Conservation (phyloP, 2,888 invertebrate species). For the Eristalis intricaria region DNA sequence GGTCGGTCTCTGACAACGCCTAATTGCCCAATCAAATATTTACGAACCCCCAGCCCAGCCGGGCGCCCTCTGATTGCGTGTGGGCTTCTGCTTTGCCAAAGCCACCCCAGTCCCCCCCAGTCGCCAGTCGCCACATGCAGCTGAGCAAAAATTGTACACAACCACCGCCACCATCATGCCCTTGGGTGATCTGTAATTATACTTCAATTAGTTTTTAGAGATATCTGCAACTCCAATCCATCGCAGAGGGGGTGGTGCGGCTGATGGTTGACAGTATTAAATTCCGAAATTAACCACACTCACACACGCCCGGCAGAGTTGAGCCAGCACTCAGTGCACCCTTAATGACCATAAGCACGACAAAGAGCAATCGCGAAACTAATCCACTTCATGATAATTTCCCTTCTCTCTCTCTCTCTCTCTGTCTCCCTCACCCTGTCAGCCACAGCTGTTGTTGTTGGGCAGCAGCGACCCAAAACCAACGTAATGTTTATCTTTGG, state of each 20-base stretch:
- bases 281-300: conserved; percentile 49
- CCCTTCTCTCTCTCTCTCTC: conserved; percentile 16
- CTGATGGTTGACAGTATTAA: conserved; percentile 12
- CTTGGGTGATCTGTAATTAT: conserved; percentile 61
- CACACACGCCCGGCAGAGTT: background rate
- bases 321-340: conserved; percentile 41
- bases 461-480: background rate
- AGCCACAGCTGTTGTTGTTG: background rate
- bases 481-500: conserved; percentile 65
- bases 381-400: conserved; percentile 72
- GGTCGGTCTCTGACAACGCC: conserved; percentile 54
- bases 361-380: conserved; percentile 71
- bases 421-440: background rate
- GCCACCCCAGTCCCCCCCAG: background rate
- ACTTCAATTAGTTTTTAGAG: conserved; percentile 69
- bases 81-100: background rate
- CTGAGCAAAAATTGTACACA: background rate
- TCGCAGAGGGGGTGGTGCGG: background rate
- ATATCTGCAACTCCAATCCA: conserved; percentile 67
- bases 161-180: background rate
- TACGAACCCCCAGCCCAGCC: conserved; percentile 33
- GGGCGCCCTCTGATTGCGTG: conserved; percentile 16
- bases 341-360: conserved; percentile 69
- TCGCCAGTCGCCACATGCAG: background rate
- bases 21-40: conserved; percentile 71